Conservation (phyloP, 2,888 invertebrate genomes). For the Pollenia labialis region DNA sequence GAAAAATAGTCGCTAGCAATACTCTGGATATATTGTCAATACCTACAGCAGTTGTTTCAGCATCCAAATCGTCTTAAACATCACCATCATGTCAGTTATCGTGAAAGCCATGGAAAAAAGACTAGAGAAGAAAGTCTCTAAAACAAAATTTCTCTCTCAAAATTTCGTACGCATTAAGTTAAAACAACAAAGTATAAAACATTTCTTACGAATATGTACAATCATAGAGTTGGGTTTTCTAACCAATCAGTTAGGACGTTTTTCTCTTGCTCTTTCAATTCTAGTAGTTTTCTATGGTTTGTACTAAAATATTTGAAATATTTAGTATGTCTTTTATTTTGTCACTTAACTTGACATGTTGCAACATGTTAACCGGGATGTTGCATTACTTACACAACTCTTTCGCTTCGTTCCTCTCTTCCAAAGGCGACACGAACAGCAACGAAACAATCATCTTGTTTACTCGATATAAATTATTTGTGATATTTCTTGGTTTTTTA, state of each 20-base stretch:
- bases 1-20: background rate
- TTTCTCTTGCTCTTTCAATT: background rate
- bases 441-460: conserved; percentile 53
- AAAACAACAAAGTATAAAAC: no score
- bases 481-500: conserved; percentile 55
- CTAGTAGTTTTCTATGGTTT: background rate
- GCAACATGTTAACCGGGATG: conserved; percentile 45
- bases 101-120: no score
- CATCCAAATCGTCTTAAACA: conserved; percentile 36
- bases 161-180: no score
- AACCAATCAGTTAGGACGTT: no score
- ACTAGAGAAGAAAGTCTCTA: no score
- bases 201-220: no score
- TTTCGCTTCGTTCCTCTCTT: background rate
- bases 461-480: conserved; percentile 56
- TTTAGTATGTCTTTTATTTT: conserved; percentile 61
- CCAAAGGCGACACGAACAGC: background rate
- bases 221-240: no score
- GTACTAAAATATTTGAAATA: conserved; percentile 69
- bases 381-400: conserved; percentile 47
- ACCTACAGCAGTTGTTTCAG: conserved; percentile 32
- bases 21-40: conserved; percentile 13
- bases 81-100: conserved; percentile 16
- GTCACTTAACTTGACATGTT: conserved; percentile 69
- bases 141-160: no score